Percentiles rank a stretch among this genome's conserved stretches.
Conservation (phyloP, 2,797 vertebrate genomes). For the Chelon labrosus region DNA sequence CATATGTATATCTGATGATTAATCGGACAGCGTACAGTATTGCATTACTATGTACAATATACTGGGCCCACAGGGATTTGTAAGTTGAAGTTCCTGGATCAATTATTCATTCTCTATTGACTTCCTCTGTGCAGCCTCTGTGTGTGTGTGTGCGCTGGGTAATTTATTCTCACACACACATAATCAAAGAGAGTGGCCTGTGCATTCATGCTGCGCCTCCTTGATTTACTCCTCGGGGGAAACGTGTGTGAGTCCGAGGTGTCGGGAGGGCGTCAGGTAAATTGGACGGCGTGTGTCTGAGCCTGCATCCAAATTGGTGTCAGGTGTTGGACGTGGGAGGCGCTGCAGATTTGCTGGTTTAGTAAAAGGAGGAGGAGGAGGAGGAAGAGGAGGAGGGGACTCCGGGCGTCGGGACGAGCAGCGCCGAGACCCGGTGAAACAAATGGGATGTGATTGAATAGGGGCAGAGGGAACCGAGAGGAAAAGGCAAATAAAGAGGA, state of each 20-base stretch:
- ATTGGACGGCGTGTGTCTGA: slow-evolving; percentile 49
- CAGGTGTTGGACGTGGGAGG: slow-evolving; percentile 51
- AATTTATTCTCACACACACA: slow-evolving; percentile 53
- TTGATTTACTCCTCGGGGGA: slow-evolving; percentile 57
- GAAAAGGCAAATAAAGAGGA: slow-evolving; percentile 40
- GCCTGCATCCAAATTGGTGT: slow-evolving; percentile 54
- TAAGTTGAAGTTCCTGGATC: slow-evolving; percentile 69
- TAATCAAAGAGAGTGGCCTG: slow-evolving; percentile 48
- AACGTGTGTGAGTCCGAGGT: slow-evolving; percentile 26
- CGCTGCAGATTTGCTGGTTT: slow-evolving; percentile 17
- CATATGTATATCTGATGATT: slow-evolving; percentile 38
- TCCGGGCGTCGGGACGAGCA: slow-evolving; percentile 10
- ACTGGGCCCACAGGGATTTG: slow-evolving; percentile 68
- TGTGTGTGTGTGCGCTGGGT: slow-evolving; percentile 29
- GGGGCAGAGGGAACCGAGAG: slow-evolving; percentile 60
- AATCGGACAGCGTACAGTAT: slow-evolving; percentile 41
- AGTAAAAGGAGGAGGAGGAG: no score
- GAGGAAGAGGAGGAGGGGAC: no score
- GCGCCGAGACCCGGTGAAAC: slow-evolving; percentile 49
- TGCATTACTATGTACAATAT: slow-evolving; percentile 55
- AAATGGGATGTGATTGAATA: slow-evolving; percentile 79
- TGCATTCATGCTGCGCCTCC: slow-evolving; percentile 52
- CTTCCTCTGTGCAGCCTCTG: slow-evolving; percentile 35
- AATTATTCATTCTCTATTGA: slow-evolving; percentile 80
- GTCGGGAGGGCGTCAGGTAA: slow-evolving; percentile 49